Conservation (phyloP, 1,140 invertebrate genomes). For the Procambarus clarkii region DNA sequence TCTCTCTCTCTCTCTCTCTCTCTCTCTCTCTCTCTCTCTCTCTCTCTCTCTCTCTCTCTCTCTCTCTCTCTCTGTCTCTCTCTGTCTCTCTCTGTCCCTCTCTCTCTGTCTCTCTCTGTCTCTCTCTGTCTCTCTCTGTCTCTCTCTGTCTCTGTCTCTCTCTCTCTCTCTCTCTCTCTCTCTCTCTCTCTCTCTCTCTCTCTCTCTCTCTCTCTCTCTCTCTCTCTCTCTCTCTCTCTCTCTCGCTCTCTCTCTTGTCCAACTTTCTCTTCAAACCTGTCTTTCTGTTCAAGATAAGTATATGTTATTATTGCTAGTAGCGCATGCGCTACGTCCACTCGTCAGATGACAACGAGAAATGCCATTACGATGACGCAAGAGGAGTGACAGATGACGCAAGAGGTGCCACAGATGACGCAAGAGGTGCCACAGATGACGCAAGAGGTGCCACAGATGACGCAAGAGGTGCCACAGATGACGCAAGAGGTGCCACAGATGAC, state of each 20-base stretch:
- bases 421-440: too few relatives aligned
- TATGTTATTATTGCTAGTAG: too few relatives aligned
- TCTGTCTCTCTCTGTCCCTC: not conserved
- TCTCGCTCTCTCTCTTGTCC: not conserved
- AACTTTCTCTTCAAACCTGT: too few relatives aligned
- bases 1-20: not conserved
- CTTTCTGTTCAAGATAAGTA: too few relatives aligned
- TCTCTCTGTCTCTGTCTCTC: not conserved
- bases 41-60: not conserved
- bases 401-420: too few relatives aligned
- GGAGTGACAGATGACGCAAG: too few relatives aligned
- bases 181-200: not conserved
- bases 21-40: not conserved
- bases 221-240: not conserved
- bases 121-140: slow-evolving; percentile 3
- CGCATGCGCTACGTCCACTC: too few relatives aligned
- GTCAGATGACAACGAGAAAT: too few relatives aligned
- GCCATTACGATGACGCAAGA: too few relatives aligned
- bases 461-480: too few relatives aligned
- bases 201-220: not conserved
- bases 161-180: not conserved
- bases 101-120: not conserved
- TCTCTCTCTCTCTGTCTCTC: not conserved
- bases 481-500: too few relatives aligned
- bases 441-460: too few relatives aligned